Conservation (phyloP, 2,797 vertebrate genomes). For the Parambassis ranga region DNA sequence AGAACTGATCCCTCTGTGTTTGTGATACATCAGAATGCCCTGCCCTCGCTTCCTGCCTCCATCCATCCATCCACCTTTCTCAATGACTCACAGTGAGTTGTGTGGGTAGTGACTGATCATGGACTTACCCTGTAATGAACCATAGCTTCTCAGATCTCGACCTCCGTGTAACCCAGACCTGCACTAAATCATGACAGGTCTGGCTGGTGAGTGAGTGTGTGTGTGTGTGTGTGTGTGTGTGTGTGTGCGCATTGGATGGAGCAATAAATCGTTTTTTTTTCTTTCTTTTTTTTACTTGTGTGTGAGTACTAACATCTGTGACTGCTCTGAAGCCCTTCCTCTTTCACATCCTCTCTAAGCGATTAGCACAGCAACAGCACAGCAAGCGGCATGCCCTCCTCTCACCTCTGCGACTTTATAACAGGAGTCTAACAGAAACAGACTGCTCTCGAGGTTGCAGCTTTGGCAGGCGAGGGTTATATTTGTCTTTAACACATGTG, state of each 20-base stretch:
- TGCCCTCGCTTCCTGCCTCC: slow-evolving; percentile 3
- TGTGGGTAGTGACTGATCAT: slow-evolving; percentile 20
- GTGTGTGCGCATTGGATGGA: slow-evolving; percentile 7
- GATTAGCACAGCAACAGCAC: slow-evolving; percentile 13
- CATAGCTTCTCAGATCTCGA: slow-evolving; percentile 12
- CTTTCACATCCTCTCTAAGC: slow-evolving; percentile 59
- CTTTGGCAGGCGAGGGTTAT: slow-evolving; percentile 61
- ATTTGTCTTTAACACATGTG: slow-evolving; percentile 73
- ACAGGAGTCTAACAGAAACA: slow-evolving; percentile 48
- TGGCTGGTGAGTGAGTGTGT: too few relatives aligned
- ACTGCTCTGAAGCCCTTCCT: slow-evolving; percentile 38
- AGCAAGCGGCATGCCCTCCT: slow-evolving; percentile 30
- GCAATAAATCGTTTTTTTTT: neutral
- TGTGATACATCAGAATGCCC: slow-evolving; percentile 7
- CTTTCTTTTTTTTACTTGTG: neutral
- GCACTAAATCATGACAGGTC: slow-evolving; percentile 5
- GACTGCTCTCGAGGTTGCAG: slow-evolving; percentile 40
- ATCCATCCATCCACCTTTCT: neutral
- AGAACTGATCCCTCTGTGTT: slow-evolving; percentile 15
- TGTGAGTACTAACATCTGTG: slow-evolving; percentile 39
- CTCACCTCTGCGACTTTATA: slow-evolving; percentile 52
- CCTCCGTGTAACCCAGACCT: slow-evolving; percentile 4
- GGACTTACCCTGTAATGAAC: slow-evolving; percentile 11
- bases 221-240: too few relatives aligned
- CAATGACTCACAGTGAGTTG: slow-evolving; percentile 19